Conservation (phyloP, 2,797 vertebrate species). For the Manis javanica region DNA sequence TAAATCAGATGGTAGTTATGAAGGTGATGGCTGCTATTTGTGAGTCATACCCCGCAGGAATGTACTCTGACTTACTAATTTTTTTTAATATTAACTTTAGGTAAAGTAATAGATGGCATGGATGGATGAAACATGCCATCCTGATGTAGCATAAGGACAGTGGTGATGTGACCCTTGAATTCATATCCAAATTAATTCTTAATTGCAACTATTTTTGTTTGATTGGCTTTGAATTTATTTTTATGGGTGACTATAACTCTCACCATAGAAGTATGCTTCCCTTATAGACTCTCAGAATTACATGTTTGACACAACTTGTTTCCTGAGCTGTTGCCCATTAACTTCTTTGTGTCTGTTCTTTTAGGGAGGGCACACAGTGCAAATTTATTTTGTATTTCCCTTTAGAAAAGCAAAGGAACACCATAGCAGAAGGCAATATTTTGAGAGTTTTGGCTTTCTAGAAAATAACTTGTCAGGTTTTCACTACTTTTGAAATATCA, state of each 20-base stretch:
- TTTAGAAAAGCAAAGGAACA: constrained; percentile 16
- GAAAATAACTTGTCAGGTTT: constrained; percentile 12
- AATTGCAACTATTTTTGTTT: constrained; percentile 16
- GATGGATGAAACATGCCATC: not conserved
- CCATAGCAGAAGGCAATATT: not conserved
- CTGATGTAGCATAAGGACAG: not conserved
- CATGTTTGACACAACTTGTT: not conserved
- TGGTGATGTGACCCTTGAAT: not conserved
- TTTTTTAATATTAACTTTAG: constrained; percentile 49
- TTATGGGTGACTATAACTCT: not conserved
- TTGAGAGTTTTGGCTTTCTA: not conserved
- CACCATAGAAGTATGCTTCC: not conserved
- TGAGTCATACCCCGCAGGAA: constrained; percentile 2
- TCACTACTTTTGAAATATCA: not conserved
- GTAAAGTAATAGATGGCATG: not conserved
- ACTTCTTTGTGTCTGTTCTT: constrained; percentile 31
- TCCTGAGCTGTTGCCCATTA: constrained; percentile 32
- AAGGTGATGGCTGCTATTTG: not conserved
- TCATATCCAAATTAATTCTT: not conserved
- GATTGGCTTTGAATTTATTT: constrained; percentile 12
- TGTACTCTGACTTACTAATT: not conserved
- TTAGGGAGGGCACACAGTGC: not conserved
- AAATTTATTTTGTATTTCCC: constrained; percentile 17
- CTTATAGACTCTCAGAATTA: not conserved
- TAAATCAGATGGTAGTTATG: constrained; percentile 29